A percentile compares a stretch with the other conserved stretches of the same genome.
Evolutionary conservation across 1,140 invertebrate species (phyloP).

Genomic region (Dysdera silvatica): DNA sequence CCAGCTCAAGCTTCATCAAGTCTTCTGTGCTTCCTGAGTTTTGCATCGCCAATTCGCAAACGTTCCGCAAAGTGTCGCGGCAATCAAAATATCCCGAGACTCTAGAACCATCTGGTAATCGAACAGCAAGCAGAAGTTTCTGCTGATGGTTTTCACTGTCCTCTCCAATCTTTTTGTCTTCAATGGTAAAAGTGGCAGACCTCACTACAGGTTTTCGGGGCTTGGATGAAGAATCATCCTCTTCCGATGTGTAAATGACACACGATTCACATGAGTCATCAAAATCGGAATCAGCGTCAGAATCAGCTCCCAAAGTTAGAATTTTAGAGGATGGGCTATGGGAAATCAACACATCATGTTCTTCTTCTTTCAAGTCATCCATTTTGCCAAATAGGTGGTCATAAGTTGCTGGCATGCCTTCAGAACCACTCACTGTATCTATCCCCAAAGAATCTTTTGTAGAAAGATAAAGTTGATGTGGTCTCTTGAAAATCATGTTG

Average conservation of each 20-base stretch:
- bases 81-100: slow-evolving; percentile 14
- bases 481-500: too few relatives aligned
- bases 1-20: slow-evolving; percentile 2
- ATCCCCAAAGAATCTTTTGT: too few relatives aligned
- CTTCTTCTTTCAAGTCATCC: too few relatives aligned
- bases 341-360: too few relatives aligned
- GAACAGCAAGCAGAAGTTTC: slow-evolving; percentile 6
- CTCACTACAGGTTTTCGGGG: slow-evolving; percentile 10
- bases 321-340: too few relatives aligned
- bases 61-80: slow-evolving; percentile 2
- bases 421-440: too few relatives aligned
- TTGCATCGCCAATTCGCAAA: slow-evolving; percentile 15
- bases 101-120: slow-evolving; percentile 10
- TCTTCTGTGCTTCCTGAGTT: too few relatives aligned
- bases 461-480: too few relatives aligned
- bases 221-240: not conserved
- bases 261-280: slow-evolving; percentile 1
- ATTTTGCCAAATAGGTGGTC: too few relatives aligned
- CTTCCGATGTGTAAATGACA: not conserved
- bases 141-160: slow-evolving; percentile 3
- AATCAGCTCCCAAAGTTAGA: too few relatives aligned
- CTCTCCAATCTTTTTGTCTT: too few relatives aligned
- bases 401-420: too few relatives aligned
- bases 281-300: slow-evolving; percentile 25
- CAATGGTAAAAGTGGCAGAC: slow-evolving; percentile 23